Evolutionary conservation across 1,140 invertebrate genomes (phyloP).

Genomic region (Drosophila aff.): DNA sequence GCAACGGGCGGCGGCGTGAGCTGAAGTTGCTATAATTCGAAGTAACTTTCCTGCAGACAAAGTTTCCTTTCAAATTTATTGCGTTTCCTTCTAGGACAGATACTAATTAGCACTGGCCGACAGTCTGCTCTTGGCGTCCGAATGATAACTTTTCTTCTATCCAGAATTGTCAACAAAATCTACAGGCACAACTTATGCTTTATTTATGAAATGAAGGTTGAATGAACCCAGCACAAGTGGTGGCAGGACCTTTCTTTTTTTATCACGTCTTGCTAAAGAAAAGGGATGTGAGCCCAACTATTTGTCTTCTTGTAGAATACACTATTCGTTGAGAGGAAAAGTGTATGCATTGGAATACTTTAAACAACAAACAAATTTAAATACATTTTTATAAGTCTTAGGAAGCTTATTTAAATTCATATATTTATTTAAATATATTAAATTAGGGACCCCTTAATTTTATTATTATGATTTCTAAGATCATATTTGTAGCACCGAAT

Average conservation of each 20-base stretch:
- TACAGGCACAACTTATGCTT: background rate
- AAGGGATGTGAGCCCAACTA: conserved; percentile 7
- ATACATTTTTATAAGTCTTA: too few species aligned
- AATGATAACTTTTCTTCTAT: conserved; percentile 22
- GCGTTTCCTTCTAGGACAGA: conserved; percentile 25
- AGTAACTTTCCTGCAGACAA: conserved; percentile 44
- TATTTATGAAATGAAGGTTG: conserved; percentile 14
- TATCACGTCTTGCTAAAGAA: background rate
- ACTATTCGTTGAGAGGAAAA: background rate
- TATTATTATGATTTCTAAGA: background rate
- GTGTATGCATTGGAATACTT: background rate
- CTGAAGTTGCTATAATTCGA: conserved; percentile 18
- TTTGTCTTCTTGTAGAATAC: background rate
- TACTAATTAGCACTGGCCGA: conserved; percentile 39
- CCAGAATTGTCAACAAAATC: conserved; percentile 31
- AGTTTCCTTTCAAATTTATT: conserved; percentile 54
- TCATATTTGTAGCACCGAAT: background rate
- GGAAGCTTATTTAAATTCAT: too few species aligned
- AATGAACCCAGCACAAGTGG: conserved; percentile 11
- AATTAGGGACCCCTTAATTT: too few species aligned
- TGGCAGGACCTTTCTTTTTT: background rate
- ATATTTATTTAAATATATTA: too few species aligned
- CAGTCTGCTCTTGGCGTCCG: conserved; percentile 15
- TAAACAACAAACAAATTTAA: too few species aligned
- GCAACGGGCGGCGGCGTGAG: conserved; percentile 14